A percentile compares a stretch with the other conserved stretches of the same genome.
Evolutionary conservation across 2,797 vertebrate genomes (phyloP).

Genomic region (Psittacula echo): DNA sequence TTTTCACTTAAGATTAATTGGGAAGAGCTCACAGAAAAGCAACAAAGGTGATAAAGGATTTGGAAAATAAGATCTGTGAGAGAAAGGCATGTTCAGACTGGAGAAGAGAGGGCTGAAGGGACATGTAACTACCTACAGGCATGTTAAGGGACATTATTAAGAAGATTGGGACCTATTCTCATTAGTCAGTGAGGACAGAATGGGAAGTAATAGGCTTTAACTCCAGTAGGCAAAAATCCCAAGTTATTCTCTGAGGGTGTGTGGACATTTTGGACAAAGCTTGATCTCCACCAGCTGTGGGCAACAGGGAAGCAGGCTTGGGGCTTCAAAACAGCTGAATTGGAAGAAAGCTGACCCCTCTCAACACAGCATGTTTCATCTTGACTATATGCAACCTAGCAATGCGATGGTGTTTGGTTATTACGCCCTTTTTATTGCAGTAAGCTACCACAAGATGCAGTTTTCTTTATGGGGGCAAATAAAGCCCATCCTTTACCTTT

Average conservation of each 20-base stretch:
- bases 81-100: conserved; percentile 20
- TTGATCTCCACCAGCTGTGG: neutral
- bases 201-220: conserved; percentile 44
- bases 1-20: conserved; percentile 36
- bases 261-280: neutral
- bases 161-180: conserved; percentile 49
- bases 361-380: neutral
- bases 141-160: conserved; percentile 28
- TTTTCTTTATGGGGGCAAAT: neutral
- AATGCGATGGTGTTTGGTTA: neutral
- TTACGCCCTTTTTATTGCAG: neutral
- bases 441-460: neutral
- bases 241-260: neutral
- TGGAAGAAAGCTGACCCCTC: neutral
- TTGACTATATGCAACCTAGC: neutral
- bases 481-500: neutral
- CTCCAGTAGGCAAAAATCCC: conserved; percentile 22
- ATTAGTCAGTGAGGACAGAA: conserved; percentile 61
- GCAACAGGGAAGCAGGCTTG: neutral
- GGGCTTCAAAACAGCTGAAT: neutral
- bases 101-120: conserved; percentile 42
- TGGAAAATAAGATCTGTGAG: conserved; percentile 59
- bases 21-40: conserved; percentile 40
- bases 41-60: conserved; percentile 51
- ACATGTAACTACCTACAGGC: conserved; percentile 19